Percentiles rank a stretch among this genome's conserved stretches.
phyloP scores from a whole-genome alignment of 1,140 invertebrate species.

The Potamilus streckersoni region DNA sequence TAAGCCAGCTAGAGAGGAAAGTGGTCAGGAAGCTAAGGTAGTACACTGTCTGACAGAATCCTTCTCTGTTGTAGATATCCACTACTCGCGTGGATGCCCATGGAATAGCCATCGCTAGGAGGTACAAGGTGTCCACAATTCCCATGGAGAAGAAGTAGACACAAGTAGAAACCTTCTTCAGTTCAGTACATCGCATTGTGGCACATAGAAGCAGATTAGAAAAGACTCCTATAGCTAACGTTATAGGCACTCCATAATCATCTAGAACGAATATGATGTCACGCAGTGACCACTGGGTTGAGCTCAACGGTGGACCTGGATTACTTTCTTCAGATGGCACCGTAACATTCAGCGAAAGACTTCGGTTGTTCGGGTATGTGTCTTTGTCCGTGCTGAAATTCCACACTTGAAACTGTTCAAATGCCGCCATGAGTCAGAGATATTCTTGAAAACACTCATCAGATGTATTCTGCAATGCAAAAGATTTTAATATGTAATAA shows the following conservation, averaged over 20 bases:
- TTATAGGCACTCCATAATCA: conserved; percentile 32
- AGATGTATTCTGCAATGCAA: too few relatives aligned
- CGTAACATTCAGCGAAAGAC: too few relatives aligned
- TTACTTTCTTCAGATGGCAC: too few relatives aligned
- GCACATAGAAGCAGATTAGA: conserved; percentile 27
- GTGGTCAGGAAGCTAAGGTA: conserved; percentile 37
- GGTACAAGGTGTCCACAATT: conserved; percentile 35
- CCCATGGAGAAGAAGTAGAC: conserved; percentile 34
- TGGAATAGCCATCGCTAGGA: conserved; percentile 36
- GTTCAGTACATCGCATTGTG: conserved; percentile 32
- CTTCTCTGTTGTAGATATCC: conserved; percentile 39
- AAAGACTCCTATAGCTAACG: conserved; percentile 34
- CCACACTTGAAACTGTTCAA: too few relatives aligned
- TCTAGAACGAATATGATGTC: conserved; percentile 30
- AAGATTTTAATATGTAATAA: too few relatives aligned
- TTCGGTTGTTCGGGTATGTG: too few relatives aligned
- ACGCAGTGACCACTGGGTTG: too few relatives aligned
- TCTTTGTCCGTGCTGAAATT: too few relatives aligned
- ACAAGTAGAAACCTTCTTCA: conserved; percentile 36
- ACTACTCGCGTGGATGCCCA: conserved; percentile 35
- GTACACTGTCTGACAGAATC: conserved; percentile 40
- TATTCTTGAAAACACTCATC: too few relatives aligned
- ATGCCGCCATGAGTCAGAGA: too few relatives aligned
- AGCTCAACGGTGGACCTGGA: too few relatives aligned
- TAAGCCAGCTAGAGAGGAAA: conserved; percentile 38